Evolutionary conservation across 2,113 vertebrate species (phyloP).

Genomic region (Tyrannus savana): DNA sequence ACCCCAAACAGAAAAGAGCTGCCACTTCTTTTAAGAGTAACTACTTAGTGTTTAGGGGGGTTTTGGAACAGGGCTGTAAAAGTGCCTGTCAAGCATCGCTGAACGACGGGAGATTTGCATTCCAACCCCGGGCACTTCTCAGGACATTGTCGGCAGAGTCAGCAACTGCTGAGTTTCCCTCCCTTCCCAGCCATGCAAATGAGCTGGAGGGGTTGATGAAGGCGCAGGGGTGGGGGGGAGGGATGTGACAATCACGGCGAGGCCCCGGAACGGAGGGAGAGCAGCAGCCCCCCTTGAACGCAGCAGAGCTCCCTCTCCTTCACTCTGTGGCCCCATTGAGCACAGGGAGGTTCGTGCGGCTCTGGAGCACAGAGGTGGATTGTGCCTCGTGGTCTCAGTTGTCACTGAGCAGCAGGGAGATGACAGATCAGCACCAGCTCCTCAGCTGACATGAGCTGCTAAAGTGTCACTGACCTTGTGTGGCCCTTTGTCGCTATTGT

Average conservation of each 20-base stretch:
- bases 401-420: slow-evolving; percentile 15
- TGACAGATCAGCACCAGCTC: slow-evolving; percentile 20
- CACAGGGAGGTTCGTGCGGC: background rate
- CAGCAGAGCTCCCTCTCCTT: background rate
- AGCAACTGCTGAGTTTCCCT: background rate
- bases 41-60: background rate
- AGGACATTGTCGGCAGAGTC: background rate
- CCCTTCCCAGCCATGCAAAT: background rate
- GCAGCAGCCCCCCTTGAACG: background rate
- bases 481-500: slow-evolving; percentile 44
- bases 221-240: background rate
- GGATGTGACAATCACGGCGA: background rate
- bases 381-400: slow-evolving; percentile 1
- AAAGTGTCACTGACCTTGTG: slow-evolving; percentile 31
- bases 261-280: background rate
- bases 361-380: background rate
- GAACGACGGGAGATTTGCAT: background rate
- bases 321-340: background rate
- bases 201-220: background rate
- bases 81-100: background rate
- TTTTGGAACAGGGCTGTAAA: background rate
- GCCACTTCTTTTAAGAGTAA: background rate
- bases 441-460: slow-evolving; percentile 10
- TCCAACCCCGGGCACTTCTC: background rate
- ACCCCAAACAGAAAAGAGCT: background rate